Base-by-base conservation (phyloP, 2,113 vertebrate genomes). In the Boulengeromyrus knoepffleri region DNA sequence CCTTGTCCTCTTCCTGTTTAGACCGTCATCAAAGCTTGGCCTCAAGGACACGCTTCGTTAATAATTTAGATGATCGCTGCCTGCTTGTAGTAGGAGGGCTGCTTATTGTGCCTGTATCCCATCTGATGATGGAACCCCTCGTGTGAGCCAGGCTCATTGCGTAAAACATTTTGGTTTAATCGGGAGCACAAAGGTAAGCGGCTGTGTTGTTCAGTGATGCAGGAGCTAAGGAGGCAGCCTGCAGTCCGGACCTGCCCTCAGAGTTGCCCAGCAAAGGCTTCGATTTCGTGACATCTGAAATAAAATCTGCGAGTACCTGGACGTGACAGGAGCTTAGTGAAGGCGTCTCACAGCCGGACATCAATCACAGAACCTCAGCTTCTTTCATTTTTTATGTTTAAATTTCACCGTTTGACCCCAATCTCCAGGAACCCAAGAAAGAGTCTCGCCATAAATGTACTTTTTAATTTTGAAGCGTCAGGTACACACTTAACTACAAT, bases 21-120 rank as follows among this genome's bases (percentile, higher is more conserved):
- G 96, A 96, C 96, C 97, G 97, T 97, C 97, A 98, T 98, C 98
- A 98, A 99, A 98, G 97, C 97, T 97, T 96, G 97, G 97, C 98
- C 98, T 97, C 95, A 96, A 97, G 97, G 98, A 96, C 95, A 94
- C 95, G 96, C 96, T 96, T 96, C 96, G 96, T 98, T 98, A 99
- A 98, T 99, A 99, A 99, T 98, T 98, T 97, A 98, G 97, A 97
- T 97, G 97, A 95, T 95, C 94, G 95, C 96, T 96, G 96, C 96
- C 96, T 97, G 96, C 96, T 97, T 97, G 97, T 95, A 97, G 96
- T 97, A 98, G 97, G 97, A 97, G 97, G 96, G 96, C 96, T 96
- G 96, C 97, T 98, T 98, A 98, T 97, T 97, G 97, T 97, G 97
- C 98, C 98, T 98, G 97, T 97, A 99, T 98, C 98, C 96, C 96